Evolutionary conservation across 2,113 vertebrate genomes (phyloP), one percentile per base, ranked within the genome.

Genomic region (Salvelinus alpinus): DNA sequence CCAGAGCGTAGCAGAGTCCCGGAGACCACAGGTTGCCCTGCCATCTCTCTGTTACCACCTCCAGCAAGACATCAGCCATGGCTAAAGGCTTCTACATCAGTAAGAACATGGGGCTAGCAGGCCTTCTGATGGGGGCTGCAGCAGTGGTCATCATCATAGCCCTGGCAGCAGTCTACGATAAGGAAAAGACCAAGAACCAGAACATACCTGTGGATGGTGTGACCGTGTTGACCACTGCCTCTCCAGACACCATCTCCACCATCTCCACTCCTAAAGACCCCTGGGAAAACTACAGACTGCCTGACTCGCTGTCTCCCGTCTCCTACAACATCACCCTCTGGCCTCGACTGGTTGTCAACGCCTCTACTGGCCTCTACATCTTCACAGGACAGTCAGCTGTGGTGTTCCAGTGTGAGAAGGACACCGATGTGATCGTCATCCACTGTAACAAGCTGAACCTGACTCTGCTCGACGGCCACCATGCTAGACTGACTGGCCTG

Each of bases 391-490:
- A 0, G 0, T 97, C 96, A 65, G 76, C 72, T 0, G 96, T 96
- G 44, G 47, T 85, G 72, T 97, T 99, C 14, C 0, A 0, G n/a
- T 99, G 98, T 51, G 0, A 24, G 5, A 68, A 86, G 31, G 29
- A 90, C 59, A 99, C 97, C 0, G 0, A 95, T 34, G 74, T 96
- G 73, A 91, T 99, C 81, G 86, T 99, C 77, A 96, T 99, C 82
- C 97, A 99, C 88, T 94, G 94, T 90, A 94, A 92, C 66, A 94
- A 95, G 66, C 95, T 99, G 64, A 96, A 95, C 79, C 91, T 97
- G 82, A 96, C 92, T 0, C 0, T 0, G 3, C 82, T 88, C 3
- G 0, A 18, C 0, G 62, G 54, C 0, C 82, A 89, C 62, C 73
- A 18, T 0, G 84, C 86, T 18, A 71, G 11, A 0, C 73, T 96